phyloP scores from a whole-genome alignment of 2,888 invertebrate species.

The Blastobasis lacticolella region DNA sequence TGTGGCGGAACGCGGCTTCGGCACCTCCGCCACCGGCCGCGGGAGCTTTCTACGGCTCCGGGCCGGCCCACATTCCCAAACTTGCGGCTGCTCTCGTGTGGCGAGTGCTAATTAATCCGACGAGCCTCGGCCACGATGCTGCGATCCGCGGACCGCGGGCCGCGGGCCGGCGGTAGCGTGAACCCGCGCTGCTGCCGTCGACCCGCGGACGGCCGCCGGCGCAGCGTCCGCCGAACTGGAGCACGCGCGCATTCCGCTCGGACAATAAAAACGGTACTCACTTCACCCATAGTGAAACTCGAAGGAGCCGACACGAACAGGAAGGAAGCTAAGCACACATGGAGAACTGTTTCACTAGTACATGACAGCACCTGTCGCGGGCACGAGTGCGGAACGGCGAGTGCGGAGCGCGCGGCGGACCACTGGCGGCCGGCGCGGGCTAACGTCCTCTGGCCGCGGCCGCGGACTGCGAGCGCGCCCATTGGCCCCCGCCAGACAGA shows the following conservation, averaged over 20 bases:
- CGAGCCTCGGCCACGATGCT: constrained; percentile 23
- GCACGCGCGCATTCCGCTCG: constrained; percentile 39
- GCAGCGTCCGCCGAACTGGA: constrained; percentile 43
- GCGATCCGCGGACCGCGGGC: constrained; percentile 14
- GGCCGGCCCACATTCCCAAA: constrained; percentile 41
- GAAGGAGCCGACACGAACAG: constrained; percentile 33
- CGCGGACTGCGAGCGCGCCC: constrained; percentile 31
- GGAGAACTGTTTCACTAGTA: constrained; percentile 47
- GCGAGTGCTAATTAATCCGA: constrained; percentile 40
- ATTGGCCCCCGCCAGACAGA: constrained; percentile 54
- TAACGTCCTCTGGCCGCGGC: constrained; percentile 46
- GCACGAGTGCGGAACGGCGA: constrained; percentile 32
- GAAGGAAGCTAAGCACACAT: constrained; percentile 33
- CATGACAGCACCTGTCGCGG: constrained; percentile 12
- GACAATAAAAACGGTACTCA: constrained; percentile 42
- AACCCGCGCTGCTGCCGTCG: constrained; percentile 38
- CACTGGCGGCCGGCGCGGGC: constrained; percentile 53
- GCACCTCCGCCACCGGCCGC: constrained; percentile 16
- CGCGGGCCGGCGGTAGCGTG: constrained; percentile 9
- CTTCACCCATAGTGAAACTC: constrained; percentile 58
- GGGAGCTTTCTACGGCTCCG: constrained; percentile 47
- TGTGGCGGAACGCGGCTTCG: constrained; percentile 22
- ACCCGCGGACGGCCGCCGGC: constrained; percentile 43
- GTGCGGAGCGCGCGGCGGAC: constrained; percentile 31
- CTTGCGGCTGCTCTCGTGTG: constrained; percentile 29